A percentile compares a stretch with the other conserved stretches of the same genome.
Conservation (phyloP, 1,140 invertebrate genomes). For the Caenorhabditis inopinata region DNA sequence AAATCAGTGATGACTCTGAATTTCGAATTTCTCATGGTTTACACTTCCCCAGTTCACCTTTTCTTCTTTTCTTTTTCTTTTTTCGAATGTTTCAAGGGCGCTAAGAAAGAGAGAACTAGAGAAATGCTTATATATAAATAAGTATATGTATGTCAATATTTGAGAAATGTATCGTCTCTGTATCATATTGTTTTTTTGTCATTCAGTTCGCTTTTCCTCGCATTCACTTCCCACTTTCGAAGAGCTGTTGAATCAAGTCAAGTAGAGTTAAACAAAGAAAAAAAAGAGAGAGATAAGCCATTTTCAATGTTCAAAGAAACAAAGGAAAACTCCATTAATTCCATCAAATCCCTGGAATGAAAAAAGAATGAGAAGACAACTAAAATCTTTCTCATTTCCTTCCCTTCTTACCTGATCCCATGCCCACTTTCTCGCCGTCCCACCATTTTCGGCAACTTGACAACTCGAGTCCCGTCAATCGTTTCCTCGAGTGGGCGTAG, state of each 20-base stretch:
- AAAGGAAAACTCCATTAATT: not conserved
- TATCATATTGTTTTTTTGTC: not conserved
- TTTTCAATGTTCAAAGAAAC: not conserved
- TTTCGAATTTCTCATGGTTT: too few species aligned
- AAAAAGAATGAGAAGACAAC: not conserved
- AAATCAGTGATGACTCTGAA: too few species aligned
- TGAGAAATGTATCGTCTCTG: constrained; percentile 31
- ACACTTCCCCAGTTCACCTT: constrained; percentile 3
- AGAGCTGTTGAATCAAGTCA: not conserved
- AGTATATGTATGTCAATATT: constrained; percentile 35
- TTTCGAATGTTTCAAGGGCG: constrained; percentile 12
- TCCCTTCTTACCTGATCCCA: not conserved
- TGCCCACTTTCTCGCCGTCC: not conserved
- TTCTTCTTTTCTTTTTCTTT: not conserved
- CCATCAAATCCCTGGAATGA: not conserved
- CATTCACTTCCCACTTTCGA: not conserved
- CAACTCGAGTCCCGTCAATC: constrained; percentile 1
- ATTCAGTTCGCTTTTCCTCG: not conserved
- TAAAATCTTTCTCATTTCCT: not conserved
- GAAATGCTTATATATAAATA: too few species aligned
- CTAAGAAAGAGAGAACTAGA: too few species aligned
- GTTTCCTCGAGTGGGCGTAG: not conserved
- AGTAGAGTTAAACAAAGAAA: not conserved
- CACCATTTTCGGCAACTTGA: not conserved
- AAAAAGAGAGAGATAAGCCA: not conserved